Evolutionary conservation across 2,888 invertebrate species (phyloP).

Genomic region (Cremastobaeus sp.): DNA sequence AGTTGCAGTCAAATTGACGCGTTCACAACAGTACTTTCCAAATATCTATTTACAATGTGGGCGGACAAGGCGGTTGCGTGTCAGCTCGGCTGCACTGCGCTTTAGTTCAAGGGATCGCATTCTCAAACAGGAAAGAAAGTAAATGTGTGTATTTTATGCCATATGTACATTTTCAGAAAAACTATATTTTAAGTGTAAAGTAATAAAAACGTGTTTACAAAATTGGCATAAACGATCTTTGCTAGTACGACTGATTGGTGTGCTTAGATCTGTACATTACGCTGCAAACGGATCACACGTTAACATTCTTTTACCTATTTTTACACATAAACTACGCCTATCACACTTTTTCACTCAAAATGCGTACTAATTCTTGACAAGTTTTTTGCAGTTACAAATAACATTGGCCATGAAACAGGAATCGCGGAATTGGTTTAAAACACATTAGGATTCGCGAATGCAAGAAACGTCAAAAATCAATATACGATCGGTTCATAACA

Average conservation of each 20-base stretch:
- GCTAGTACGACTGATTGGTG: not conserved
- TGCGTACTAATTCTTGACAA: not conserved
- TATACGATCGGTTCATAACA: conserved; percentile 2
- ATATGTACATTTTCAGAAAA: too few relatives aligned
- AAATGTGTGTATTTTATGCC: too few relatives aligned
- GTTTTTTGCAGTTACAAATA: not conserved
- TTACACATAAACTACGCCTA: too few relatives aligned
- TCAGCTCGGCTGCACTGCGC: too few relatives aligned
- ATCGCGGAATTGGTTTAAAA: too few relatives aligned
- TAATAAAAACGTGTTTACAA: not conserved
- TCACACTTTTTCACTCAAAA: not conserved
- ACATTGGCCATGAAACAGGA: not conserved
- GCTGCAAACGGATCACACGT: not conserved
- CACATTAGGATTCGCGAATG: not conserved
- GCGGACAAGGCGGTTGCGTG: too few relatives aligned
- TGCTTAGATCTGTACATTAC: not conserved
- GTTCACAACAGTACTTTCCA: too few relatives aligned
- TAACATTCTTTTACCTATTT: not conserved
- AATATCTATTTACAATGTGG: conserved; percentile 23
- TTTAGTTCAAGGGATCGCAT: too few relatives aligned
- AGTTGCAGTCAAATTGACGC: too few relatives aligned
- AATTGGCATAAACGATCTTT: not conserved
- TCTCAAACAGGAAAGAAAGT: too few relatives aligned
- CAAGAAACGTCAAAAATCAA: too few relatives aligned
- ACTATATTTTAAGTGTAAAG: too few relatives aligned